Evolutionary conservation across 2,888 invertebrate genomes (phyloP), one percentile per base, ranked within the genome.

Genomic region (Eudasyphora cyanicolor): DNA sequence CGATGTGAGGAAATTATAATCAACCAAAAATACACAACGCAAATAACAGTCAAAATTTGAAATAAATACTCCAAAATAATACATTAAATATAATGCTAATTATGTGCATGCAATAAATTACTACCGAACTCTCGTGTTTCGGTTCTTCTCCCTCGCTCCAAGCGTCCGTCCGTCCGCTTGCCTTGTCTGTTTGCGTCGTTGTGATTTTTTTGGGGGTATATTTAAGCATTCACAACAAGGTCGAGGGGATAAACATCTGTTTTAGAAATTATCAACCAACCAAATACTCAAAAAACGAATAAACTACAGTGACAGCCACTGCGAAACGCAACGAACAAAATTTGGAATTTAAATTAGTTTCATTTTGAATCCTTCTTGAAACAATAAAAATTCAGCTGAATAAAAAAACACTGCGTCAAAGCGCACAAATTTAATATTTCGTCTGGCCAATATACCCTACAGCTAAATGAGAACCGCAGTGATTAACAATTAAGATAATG

Each of bases 71-170:
- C 73, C 54, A 35, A 75, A 79, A 29, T 38, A 67, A 24, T 60
- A 69, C 32, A 79, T 76, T 60, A 45, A 79, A 79, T 60, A 74
- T 51, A 73, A 76, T 76, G 49, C 71, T 76, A 76, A 79, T 82
- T 77, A 77, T 82, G 75, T 78, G 75, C 75, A 79, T 71, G 74
- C 78, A 71, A 79, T 71, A 82, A 76, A 78, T 79, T 73, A 64
- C 45, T 67, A 57, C 27, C 51, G 19, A 27, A 21, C 10, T 8
- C 49, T 17, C 27, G 14, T 57, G n/a, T 73, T 10, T 38, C n/a
- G 27, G 57, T 73, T 51, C 24, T 49, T 14, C 21, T 42, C 12
- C 49, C 10, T n/a, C 4, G 24, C 38, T n/a, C n/a, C 24, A n/a
- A 12, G 45, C 45, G 2, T n/a, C n/a, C 45, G 42, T 42, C 35